Conservation (phyloP, 1,140 invertebrate genomes). For the Cotesia chilonis region DNA sequence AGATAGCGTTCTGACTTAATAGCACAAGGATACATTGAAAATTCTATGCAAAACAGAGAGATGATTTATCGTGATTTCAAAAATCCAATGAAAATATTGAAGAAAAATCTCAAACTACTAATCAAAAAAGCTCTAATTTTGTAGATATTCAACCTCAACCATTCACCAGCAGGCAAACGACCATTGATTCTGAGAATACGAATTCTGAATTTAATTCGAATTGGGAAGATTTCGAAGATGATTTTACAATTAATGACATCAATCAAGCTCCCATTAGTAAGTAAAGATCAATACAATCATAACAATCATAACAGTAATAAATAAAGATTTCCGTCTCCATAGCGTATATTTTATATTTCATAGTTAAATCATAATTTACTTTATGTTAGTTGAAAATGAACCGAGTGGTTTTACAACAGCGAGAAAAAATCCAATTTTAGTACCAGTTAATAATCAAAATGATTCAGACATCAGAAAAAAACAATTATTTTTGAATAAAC, state of each 20-base stretch:
- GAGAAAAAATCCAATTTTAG: slow-evolving; percentile 7
- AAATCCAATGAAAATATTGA: neutral
- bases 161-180: neutral
- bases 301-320: neutral
- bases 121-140: neutral
- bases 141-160: slow-evolving; percentile 6
- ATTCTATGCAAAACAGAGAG: too few relatives aligned
- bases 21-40: neutral
- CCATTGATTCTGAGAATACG: neutral
- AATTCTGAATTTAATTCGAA: neutral
- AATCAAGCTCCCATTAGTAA: neutral
- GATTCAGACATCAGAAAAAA: slow-evolving; percentile 4
- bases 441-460: slow-evolving; percentile 2
- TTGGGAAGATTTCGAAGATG: neutral
- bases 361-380: neutral
- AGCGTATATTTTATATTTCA: neutral
- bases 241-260: slow-evolving; percentile 2
- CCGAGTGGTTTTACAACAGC: slow-evolving; percentile 1
- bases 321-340: neutral
- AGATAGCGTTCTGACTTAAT: neutral
- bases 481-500: slow-evolving; percentile 11
- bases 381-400: slow-evolving; percentile 2
- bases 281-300: slow-evolving; percentile 9
- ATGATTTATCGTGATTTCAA: too few relatives aligned
- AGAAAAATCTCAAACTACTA: neutral